Evolutionary conservation across 2,888 invertebrate genomes (phyloP).

Genomic region (Drosophila macrothrix): DNA sequence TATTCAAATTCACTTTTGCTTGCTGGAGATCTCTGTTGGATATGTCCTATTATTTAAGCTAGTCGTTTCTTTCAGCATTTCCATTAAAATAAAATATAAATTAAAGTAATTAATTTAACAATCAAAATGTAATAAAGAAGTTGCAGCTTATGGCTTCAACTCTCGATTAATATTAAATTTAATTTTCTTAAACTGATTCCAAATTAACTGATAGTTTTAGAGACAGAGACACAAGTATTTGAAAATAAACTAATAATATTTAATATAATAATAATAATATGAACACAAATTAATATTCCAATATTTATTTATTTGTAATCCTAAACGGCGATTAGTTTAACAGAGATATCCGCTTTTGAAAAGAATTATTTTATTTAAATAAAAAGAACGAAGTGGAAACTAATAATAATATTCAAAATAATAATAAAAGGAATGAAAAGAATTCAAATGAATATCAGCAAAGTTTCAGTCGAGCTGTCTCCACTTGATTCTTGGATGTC

Average conservation of each 20-base stretch:
- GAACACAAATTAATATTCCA: not conserved
- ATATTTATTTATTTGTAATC: not conserved
- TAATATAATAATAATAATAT: not conserved
- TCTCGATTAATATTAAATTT: not conserved
- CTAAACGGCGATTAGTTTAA: not conserved
- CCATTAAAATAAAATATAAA: not conserved
- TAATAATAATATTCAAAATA: not conserved
- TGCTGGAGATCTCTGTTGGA: not conserved
- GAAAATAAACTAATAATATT: not conserved
- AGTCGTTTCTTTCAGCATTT: too few relatives aligned
- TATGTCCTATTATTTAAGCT: not conserved
- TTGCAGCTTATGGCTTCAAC: not conserved
- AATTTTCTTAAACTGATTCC: not conserved
- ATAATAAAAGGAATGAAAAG: not conserved
- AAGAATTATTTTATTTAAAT: too few relatives aligned
- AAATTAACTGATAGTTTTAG: not conserved
- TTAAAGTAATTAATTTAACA: not conserved
- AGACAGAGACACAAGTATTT: not conserved
- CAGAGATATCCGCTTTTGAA: too few relatives aligned
- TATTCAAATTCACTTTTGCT: not conserved
- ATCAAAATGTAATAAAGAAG: not conserved
- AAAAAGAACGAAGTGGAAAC: not conserved
- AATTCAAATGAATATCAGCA: constrained; percentile 37
- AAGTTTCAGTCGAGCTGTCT: constrained; percentile 45
- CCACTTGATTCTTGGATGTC: constrained; percentile 42